Conservation (phyloP, 2,797 vertebrate species). For the Iguana delicatissima region DNA sequence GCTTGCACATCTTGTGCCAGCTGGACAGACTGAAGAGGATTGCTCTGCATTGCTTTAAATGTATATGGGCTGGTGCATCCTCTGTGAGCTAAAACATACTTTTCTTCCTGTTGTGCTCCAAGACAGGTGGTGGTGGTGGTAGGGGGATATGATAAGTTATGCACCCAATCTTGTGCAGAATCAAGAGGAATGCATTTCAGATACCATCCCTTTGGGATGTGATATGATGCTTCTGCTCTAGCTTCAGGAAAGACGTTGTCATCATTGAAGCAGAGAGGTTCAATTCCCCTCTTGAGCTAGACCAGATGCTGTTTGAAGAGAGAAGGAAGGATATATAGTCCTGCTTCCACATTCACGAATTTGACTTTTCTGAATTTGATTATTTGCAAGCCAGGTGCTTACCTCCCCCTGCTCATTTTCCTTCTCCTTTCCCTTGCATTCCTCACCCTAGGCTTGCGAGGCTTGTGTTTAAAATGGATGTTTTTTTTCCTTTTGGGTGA, state of each 20-base stretch:
- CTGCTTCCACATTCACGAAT: no score
- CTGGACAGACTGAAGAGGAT: conserved; percentile 54
- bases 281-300: not conserved
- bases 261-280: not conserved
- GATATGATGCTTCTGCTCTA: not conserved
- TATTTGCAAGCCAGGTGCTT: no score
- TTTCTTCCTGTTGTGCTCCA: accelerated
- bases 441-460: no score
- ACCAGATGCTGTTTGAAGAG: not conserved
- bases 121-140: not conserved
- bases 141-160: not conserved
- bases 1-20: conserved; percentile 44
- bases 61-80: not conserved
- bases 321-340: not conserved
- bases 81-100: conserved; percentile 32
- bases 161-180: not conserved
- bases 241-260: not conserved
- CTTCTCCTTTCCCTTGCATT: no score
- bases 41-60: conserved; percentile 28
- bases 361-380: no score
- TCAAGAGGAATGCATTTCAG: not conserved
- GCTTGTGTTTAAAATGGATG: no score
- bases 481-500: no score
- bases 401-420: no score
- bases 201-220: not conserved